Evolutionary conservation across 2,888 invertebrate species (phyloP).

Genomic region (Drosophila putrida): DNA sequence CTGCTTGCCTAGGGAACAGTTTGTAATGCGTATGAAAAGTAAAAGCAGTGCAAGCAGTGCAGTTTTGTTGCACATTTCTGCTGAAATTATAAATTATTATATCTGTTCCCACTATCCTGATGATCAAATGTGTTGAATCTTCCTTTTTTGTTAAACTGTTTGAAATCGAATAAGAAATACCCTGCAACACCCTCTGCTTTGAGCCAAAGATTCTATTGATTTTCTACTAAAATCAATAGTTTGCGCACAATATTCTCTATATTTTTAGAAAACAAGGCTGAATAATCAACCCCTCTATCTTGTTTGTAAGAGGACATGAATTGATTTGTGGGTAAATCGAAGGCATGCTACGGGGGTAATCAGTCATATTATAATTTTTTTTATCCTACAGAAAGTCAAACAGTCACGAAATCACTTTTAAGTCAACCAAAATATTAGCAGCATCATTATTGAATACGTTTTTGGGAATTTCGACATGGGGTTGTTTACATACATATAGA

Average conservation of each 20-base stretch:
- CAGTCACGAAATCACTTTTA: conserved; percentile 83
- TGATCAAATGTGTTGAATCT: not conserved
- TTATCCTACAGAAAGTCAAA: conserved; percentile 85
- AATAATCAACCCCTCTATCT: conserved; percentile 46
- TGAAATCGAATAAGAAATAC: not conserved
- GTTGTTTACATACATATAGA: conserved; percentile 14
- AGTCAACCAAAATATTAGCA: conserved; percentile 58
- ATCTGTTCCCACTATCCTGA: not conserved
- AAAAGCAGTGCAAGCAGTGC: conserved; percentile 4
- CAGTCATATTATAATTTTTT: conserved; percentile 85
- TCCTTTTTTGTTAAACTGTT: not conserved
- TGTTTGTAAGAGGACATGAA: conserved; percentile 18
- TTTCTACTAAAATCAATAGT: not conserved
- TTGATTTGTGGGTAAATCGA: conserved; percentile 58
- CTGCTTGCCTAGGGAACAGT: conserved; percentile 10
- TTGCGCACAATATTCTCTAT: not conserved
- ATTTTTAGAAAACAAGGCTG: conserved; percentile 9
- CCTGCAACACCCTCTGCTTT: not conserved
- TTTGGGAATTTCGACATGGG: conserved; percentile 15
- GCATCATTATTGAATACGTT: conserved; percentile 48
- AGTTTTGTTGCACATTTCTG: not conserved
- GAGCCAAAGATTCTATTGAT: not conserved
- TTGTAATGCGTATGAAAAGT: not conserved
- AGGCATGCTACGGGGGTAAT: conserved; percentile 73
- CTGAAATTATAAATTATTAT: too few species aligned